A percentile compares a stretch with the other conserved stretches of the same genome.
Evolutionary conservation across 1,140 invertebrate genomes (phyloP).

Genomic region (Hyles vespertilio): DNA sequence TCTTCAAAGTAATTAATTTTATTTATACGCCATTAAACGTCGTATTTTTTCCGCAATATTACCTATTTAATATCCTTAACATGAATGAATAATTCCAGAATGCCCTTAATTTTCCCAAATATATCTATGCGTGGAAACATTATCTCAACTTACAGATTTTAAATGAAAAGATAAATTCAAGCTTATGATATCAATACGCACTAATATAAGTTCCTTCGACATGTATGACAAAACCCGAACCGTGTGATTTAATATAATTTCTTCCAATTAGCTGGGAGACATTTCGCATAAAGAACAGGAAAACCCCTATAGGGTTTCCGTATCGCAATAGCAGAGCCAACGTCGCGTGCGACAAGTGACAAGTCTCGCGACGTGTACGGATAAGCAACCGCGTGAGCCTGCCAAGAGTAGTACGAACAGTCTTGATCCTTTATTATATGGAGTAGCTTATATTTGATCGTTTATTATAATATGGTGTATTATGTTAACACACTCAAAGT

Average conservation of each 20-base stretch:
- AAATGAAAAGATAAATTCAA: no score
- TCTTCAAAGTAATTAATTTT: no score
- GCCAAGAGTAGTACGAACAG: constrained; percentile 22
- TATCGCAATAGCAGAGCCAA: constrained; percentile 36
- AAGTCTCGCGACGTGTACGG: constrained; percentile 51
- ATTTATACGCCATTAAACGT: no score
- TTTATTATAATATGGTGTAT: not conserved
- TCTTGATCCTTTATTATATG: constrained; percentile 36
- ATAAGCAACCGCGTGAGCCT: constrained; percentile 47
- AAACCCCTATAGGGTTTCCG: constrained; percentile 45
- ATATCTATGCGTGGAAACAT: no score
- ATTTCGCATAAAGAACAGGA: constrained; percentile 28
- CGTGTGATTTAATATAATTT: constrained; percentile 11
- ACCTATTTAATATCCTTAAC: no score
- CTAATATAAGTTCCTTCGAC: no score
- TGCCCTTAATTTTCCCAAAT: no score
- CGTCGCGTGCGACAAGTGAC: constrained; percentile 62
- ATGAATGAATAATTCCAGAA: no score
- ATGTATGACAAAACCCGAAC: no score
- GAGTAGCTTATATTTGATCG: not conserved
- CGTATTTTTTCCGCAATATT: no score
- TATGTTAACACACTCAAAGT: not conserved
- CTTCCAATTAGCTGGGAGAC: constrained; percentile 16
- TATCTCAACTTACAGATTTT: no score
- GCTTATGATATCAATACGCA: no score